phyloP scores from a whole-genome alignment of 2,888 invertebrate genomes.

The Leistus spinibarbis region DNA sequence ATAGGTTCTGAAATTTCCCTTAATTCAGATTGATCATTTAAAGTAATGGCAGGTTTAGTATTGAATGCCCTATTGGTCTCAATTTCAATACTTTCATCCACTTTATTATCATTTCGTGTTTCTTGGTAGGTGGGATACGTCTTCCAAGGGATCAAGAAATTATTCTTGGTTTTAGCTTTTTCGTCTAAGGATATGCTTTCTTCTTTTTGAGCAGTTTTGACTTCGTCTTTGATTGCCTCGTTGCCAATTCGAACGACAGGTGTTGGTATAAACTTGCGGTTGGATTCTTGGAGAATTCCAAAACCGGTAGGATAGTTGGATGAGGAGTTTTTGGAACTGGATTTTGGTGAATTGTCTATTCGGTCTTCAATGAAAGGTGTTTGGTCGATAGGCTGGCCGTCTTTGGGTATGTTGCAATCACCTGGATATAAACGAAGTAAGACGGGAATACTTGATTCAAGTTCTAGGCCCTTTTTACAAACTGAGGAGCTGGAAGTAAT shows the following conservation, averaged over 20 bases:
- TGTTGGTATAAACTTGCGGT: slow-evolving; percentile 52
- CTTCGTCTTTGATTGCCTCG: slow-evolving; percentile 48
- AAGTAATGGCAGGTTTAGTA: slow-evolving; percentile 48
- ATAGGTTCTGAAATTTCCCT: slow-evolving; percentile 78
- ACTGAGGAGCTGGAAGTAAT: slow-evolving; percentile 69
- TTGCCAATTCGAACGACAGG: slow-evolving; percentile 56
- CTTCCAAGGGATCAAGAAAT: slow-evolving; percentile 59
- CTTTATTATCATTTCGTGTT: slow-evolving; percentile 56
- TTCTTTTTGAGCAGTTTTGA: slow-evolving; percentile 6
- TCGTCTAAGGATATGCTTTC: slow-evolving; percentile 52
- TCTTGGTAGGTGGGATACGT: slow-evolving; percentile 57
- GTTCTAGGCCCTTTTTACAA: slow-evolving; percentile 75
- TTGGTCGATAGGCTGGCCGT: slow-evolving; percentile 44
- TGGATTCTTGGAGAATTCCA: slow-evolving; percentile 36
- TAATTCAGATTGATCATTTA: slow-evolving; percentile 40
- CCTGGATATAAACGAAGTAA: slow-evolving; percentile 77
- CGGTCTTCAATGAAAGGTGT: slow-evolving; percentile 38
- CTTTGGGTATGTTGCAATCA: slow-evolving; percentile 73
- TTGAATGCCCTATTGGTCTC: slow-evolving; percentile 67
- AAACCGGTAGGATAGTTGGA: slow-evolving; percentile 13
- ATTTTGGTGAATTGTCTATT: slow-evolving; percentile 36
- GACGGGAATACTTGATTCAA: slow-evolving; percentile 76
- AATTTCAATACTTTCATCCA: slow-evolving; percentile 55
- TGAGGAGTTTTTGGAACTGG: slow-evolving; percentile 5
- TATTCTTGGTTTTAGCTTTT: slow-evolving; percentile 57